Evolutionary conservation across 1,140 invertebrate species (phyloP), one percentile per base, ranked within the genome.

Genomic region (Reticulitermes speratus): DNA sequence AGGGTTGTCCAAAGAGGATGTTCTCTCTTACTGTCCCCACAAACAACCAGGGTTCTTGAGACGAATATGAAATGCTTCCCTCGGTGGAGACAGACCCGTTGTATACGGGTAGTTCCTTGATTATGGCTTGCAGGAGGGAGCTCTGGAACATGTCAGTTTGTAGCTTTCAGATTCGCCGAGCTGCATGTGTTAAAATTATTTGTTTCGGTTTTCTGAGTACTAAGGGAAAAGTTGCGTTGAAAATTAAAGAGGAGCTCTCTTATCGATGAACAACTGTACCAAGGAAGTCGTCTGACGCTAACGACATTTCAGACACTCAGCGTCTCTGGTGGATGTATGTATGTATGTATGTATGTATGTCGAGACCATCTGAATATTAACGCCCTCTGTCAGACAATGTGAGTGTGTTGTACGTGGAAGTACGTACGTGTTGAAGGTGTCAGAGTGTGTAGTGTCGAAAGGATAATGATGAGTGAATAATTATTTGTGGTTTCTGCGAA

Each of bases 21-120:
- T 97, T 97, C 87, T 97, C 94, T 65, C 94, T 89, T 0, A 95
- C 91, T 0, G 92, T 92, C 2, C 93, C 92, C 0, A 93, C 94
- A 87, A 94, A 94, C 0, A 94, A 92, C 96, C 96, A 97, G 2
- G 96, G 92, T 88, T 96, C 95, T 90, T 97, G 96, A 69, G 95
- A 93, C 3, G 95, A 94, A 88, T 96, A 97, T 16, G 95, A 94
- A 3, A 96, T 87, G 55, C 88, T 92, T 19, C 92, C 91, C 38
- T 93, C 93, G 0, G 96, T 90, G 32, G 90, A 90, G 0, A 96
- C 89, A 7, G 90, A 90, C 1, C 96, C 96, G 14, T 90, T 87
- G 0, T 88, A 88, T 3, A 94, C 84, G 25, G 92, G 92, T 14
- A 96, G 89, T 89, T 96, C 96, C 9, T 93, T 92, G 38, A 95